Evolutionary conservation across 2,113 vertebrate species (phyloP).

Genomic region (Pangasianodon gigas): DNA sequence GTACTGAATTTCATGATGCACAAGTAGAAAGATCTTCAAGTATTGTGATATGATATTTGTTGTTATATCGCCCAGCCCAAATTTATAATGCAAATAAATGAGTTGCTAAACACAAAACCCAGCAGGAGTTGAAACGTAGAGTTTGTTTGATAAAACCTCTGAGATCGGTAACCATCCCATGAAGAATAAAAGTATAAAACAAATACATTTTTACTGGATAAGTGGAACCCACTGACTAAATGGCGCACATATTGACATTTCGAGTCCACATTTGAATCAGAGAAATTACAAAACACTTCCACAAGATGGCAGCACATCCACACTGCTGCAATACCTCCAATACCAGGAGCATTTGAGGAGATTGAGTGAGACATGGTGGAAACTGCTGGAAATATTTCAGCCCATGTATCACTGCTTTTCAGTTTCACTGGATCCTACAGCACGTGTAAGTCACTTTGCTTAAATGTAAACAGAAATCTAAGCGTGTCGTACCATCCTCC

Average conservation of each 20-base stretch:
- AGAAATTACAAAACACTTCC: conserved; percentile 42
- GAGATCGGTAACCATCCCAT: background rate
- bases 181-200: background rate
- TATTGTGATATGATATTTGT: background rate
- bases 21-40: background rate
- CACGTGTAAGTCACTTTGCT: background rate
- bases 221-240: background rate
- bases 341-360: background rate
- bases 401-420: background rate
- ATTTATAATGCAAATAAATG: too few species aligned
- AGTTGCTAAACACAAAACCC: background rate
- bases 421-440: background rate
- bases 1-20: background rate
- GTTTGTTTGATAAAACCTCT: background rate
- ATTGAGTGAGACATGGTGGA: background rate
- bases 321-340: conserved; percentile 18
- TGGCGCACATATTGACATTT: background rate
- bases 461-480: background rate
- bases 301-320: conserved; percentile 61
- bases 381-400: background rate
- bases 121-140: background rate
- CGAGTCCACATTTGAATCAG: background rate
- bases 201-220: background rate
- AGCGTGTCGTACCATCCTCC: conserved; percentile 84
- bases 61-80: background rate